Evolutionary conservation across 35 echinoderm and acorn worm genomes (phyloP).

Genomic region (Hemicentrotus pulcherrimus): DNA sequence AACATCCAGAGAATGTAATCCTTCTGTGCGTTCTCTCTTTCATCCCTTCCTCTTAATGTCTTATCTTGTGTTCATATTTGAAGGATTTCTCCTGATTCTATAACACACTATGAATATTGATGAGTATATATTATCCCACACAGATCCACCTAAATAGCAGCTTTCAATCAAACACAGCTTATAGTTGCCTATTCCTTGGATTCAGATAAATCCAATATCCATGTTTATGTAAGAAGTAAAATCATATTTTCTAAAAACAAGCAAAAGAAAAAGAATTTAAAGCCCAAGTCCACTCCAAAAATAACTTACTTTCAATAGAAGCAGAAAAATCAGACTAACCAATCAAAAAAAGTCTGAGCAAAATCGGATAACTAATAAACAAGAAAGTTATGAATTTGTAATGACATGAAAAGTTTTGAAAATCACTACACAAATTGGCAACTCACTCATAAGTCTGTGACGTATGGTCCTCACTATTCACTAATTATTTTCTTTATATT

Average conservation of each 20-base stretch:
- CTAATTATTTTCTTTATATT: no score
- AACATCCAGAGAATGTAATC: neutral
- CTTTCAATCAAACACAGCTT: neutral
- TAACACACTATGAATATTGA: neutral
- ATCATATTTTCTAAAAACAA: neutral
- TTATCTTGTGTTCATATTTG: neutral
- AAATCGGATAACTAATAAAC: no score
- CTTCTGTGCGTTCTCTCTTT: neutral
- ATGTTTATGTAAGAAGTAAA: neutral
- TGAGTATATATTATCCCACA: neutral
- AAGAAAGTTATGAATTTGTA: no score
- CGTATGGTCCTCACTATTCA: no score
- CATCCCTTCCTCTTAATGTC: neutral
- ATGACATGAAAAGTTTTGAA: no score
- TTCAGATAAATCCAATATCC: neutral
- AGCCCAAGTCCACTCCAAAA: no score
- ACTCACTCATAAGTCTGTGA: no score
- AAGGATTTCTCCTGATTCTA: neutral
- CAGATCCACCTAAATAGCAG: neutral
- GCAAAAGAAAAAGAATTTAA: no score
- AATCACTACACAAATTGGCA: no score
- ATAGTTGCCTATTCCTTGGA: neutral
- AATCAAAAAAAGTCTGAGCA: no score
- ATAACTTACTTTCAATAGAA: no score
- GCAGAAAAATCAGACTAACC: no score